Conservation (phyloP, 1,140 invertebrate genomes). For the Metaphire vulgaris region DNA sequence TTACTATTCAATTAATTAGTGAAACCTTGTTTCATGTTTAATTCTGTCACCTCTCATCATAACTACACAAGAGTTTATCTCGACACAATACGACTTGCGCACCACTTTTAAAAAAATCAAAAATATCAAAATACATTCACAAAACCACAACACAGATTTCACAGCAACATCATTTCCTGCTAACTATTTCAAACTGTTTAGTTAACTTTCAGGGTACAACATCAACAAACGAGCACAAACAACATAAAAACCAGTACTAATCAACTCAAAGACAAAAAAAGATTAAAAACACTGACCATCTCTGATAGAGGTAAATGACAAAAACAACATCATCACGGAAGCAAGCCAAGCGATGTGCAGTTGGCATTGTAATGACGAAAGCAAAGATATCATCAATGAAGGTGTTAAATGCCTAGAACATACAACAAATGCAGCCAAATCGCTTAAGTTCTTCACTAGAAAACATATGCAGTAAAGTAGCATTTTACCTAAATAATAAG, state of each 20-base stretch:
- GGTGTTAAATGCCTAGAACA: constrained; percentile 83
- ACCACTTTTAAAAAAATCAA: no score
- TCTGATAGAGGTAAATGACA: constrained; percentile 91
- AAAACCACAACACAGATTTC: no score
- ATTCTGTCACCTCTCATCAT: no score
- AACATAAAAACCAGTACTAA: background rate
- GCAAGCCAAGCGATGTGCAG: constrained; percentile 88
- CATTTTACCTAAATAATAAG: background rate
- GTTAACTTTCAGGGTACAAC: no score
- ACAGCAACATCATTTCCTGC: background rate
- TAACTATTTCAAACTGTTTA: no score
- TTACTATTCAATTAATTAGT: no score
- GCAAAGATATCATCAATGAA: constrained; percentile 99
- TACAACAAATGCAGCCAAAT: constrained; percentile 20
- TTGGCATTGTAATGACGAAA: constrained; percentile 98
- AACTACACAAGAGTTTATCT: no score
- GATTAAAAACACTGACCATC: constrained; percentile 68
- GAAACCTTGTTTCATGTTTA: no score
- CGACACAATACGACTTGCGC: no score
- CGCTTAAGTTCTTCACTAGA: background rate
- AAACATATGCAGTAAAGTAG: background rate
- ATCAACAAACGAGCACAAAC: no score
- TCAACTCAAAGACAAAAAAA: background rate
- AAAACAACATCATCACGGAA: constrained; percentile 96
- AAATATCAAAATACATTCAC: no score